These are phyloP conservation scores for Embidobia sp. DNA, from an alignment of 2,888 invertebrate species.

Conservation along the genomic window DNA sequence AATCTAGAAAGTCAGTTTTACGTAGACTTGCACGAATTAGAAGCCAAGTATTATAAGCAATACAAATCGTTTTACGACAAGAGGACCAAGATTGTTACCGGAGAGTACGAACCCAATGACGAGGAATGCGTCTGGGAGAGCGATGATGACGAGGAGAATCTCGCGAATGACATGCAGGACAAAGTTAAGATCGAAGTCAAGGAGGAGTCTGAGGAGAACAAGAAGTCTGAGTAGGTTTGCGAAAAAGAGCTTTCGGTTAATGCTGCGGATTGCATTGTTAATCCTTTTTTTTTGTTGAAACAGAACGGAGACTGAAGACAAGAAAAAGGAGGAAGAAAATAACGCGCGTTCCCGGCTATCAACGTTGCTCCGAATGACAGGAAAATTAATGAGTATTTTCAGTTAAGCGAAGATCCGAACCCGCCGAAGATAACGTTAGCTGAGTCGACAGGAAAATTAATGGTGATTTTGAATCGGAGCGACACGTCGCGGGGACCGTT, in stretches of 20 bases:
- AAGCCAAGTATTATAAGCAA: slow-evolving; percentile 92
- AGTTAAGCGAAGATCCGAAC: slow-evolving; percentile 10
- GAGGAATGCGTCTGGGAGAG: slow-evolving; percentile 95
- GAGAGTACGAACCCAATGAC: slow-evolving; percentile 92
- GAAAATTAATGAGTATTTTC: slow-evolving; percentile 35
- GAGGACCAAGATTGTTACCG: slow-evolving; percentile 86
- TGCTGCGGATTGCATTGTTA: no score
- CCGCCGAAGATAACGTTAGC: slow-evolving; percentile 26
- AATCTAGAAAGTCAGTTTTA: slow-evolving; percentile 96
- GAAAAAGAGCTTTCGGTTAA: no score
- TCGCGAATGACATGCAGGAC: slow-evolving; percentile 85
- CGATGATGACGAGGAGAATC: slow-evolving; percentile 88
- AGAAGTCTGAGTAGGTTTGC: slow-evolving; percentile 69
- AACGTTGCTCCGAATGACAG: slow-evolving; percentile 17
- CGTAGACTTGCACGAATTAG: slow-evolving; percentile 95
- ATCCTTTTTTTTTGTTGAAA: no score
- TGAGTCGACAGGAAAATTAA: slow-evolving; percentile 33
- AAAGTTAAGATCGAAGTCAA: slow-evolving; percentile 85
- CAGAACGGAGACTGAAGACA: slow-evolving; percentile 24
- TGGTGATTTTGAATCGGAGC: slow-evolving; percentile 25
- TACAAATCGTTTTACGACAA: slow-evolving; percentile 91
- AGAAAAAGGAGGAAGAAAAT: slow-evolving; percentile 75
- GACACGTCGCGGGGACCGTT: neutral
- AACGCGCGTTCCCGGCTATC: neutral
- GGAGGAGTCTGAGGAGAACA: slow-evolving; percentile 81